A percentile compares a stretch with the other conserved stretches of the same genome.
Conservation (phyloP, 2,888 invertebrate genomes). For the Eupithecia abbreviata region DNA sequence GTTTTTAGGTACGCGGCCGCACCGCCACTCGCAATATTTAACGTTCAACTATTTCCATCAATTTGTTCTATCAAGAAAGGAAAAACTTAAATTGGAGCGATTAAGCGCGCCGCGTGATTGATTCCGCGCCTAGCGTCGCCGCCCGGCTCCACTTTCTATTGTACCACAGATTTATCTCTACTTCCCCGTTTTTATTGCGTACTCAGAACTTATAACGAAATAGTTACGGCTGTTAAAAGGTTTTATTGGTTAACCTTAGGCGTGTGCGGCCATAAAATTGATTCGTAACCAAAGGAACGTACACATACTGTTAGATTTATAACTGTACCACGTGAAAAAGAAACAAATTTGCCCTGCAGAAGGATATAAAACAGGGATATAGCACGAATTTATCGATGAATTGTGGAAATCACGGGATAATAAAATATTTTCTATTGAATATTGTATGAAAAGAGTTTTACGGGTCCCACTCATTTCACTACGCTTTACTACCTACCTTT, state of each 20-base stretch:
- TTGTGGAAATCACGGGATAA: conserved; percentile 82
- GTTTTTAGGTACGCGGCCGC: conserved; percentile 63
- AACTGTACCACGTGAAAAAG: conserved; percentile 80
- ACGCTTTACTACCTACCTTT: conserved; percentile 76
- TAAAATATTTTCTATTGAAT: conserved; percentile 83
- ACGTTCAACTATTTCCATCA: conserved; percentile 76
- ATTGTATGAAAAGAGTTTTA: conserved; percentile 81
- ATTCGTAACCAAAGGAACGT: conserved; percentile 80
- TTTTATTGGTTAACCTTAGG: conserved; percentile 84
- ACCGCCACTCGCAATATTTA: conserved; percentile 67
- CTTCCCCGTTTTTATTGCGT: conserved; percentile 81
- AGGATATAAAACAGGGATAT: conserved; percentile 80
- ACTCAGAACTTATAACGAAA: conserved; percentile 83
- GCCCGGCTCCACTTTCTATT: conserved; percentile 57
- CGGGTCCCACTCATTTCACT: conserved; percentile 77
- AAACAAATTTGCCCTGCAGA: conserved; percentile 79
- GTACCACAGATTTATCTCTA: conserved; percentile 79
- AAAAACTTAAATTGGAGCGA: conserved; percentile 78
- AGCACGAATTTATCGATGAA: conserved; percentile 79
- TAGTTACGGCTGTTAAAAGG: conserved; percentile 83
- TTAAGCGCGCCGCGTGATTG: conserved; percentile 73
- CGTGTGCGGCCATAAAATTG: conserved; percentile 81
- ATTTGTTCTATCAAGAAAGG: conserved; percentile 73
- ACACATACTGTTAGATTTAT: conserved; percentile 78
- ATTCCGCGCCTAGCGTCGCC: conserved; percentile 61